These are phyloP conservation scores for Rhogogaster chlorosoma DNA, from an alignment of 2,888 invertebrate species.

Conservation along the genomic window DNA sequence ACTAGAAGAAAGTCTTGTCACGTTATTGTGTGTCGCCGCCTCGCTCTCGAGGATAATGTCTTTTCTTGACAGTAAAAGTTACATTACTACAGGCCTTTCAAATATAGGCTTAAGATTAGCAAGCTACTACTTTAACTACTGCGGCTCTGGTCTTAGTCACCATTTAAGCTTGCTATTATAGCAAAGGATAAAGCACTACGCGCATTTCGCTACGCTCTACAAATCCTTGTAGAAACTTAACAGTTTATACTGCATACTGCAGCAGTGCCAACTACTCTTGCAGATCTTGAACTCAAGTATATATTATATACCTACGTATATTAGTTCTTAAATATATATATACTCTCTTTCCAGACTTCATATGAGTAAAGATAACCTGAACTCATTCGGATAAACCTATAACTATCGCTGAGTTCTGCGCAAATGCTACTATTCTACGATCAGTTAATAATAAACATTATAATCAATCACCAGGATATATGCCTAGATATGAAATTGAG, in stretches of 20 bases:
- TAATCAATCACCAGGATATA: not conserved
- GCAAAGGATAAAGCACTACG: slow-evolving; percentile 60
- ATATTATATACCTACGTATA: not conserved
- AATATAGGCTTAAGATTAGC: slow-evolving; percentile 5
- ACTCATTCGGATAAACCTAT: not conserved
- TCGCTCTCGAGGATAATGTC: not conserved
- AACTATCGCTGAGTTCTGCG: not conserved
- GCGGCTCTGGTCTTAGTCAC: not conserved
- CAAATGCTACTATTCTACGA: not conserved
- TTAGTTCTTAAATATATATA: not conserved
- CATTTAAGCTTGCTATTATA: slow-evolving; percentile 9
- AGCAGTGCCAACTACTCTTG: not conserved
- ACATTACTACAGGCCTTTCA: slow-evolving; percentile 1
- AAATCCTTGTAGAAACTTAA: slow-evolving; percentile 63
- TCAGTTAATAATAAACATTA: not conserved
- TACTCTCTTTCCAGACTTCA: not conserved
- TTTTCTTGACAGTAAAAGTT: slow-evolving; percentile 35
- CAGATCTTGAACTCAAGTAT: not conserved
- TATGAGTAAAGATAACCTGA: not conserved
- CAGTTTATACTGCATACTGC: not conserved
- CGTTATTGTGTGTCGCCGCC: slow-evolving; percentile 17
- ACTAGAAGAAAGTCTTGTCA: not conserved
- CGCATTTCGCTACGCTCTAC: slow-evolving; percentile 73
- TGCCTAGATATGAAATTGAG: not conserved
- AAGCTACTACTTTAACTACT: not conserved